phyloP scores from a whole-genome alignment of 2,797 vertebrate genomes.

The Epinephelus malabaricus region DNA sequence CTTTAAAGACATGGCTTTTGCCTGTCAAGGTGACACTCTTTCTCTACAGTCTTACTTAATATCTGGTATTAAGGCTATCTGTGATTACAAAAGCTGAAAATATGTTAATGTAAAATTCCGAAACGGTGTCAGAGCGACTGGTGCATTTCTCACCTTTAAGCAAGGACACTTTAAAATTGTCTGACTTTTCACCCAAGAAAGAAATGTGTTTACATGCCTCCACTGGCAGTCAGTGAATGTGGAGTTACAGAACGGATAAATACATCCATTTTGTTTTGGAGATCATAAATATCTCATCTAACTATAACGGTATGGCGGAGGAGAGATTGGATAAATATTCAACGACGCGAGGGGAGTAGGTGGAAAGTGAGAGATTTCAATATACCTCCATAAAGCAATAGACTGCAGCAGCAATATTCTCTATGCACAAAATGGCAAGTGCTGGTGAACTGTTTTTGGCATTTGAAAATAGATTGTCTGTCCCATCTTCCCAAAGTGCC shows the following conservation, averaged over 20 bases:
- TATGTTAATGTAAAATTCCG: slow-evolving; percentile 26
- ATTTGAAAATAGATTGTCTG: slow-evolving; percentile 69
- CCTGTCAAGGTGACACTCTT: slow-evolving; percentile 27
- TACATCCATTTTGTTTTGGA: slow-evolving; percentile 63
- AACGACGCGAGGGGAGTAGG: slow-evolving; percentile 45
- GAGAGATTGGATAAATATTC: slow-evolving; percentile 75
- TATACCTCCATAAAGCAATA: slow-evolving; percentile 67
- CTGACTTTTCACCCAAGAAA: slow-evolving; percentile 19
- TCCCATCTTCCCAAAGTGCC: slow-evolving; percentile 54
- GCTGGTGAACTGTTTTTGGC: slow-evolving; percentile 63
- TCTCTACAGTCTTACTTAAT: slow-evolving; percentile 14
- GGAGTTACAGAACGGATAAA: slow-evolving; percentile 58
- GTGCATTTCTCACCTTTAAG: slow-evolving; percentile 25
- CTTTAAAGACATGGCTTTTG: slow-evolving; percentile 29
- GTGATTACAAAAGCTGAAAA: slow-evolving; percentile 37
- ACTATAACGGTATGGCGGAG: slow-evolving; percentile 45
- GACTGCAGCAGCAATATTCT: slow-evolving; percentile 61
- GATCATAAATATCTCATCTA: slow-evolving; percentile 74
- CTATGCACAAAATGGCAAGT: slow-evolving; percentile 45
- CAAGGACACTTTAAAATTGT: slow-evolving; percentile 1
- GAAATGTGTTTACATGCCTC: slow-evolving; percentile 63
- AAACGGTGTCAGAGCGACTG: slow-evolving; percentile 22
- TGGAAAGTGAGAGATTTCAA: slow-evolving; percentile 71
- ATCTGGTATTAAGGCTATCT: slow-evolving; percentile 8
- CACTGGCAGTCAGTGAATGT: slow-evolving; percentile 32